Evolutionary conservation across 2,113 vertebrate species (phyloP).

Genomic region (Channa argus): DNA sequence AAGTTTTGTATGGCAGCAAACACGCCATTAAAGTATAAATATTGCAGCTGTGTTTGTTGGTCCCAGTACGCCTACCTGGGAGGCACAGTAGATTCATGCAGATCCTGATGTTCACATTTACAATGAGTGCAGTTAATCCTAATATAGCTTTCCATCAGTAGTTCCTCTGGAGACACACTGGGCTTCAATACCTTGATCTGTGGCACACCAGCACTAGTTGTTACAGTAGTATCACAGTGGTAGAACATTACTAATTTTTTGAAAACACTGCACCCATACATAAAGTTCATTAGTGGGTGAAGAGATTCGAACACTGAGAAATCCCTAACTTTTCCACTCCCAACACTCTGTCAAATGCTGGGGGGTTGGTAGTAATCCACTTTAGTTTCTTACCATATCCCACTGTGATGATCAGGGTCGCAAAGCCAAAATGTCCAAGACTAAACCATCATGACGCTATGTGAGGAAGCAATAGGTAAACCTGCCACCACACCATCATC

Average conservation of each 20-base stretch:
- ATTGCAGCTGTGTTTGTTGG: slow-evolving; percentile 43
- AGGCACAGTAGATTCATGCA: slow-evolving; percentile 29
- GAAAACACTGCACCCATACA: too few relatives aligned
- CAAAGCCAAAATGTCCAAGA: slow-evolving; percentile 6
- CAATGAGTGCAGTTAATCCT: slow-evolving; percentile 1
- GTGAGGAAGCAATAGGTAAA: neutral
- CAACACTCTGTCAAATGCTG: slow-evolving; percentile 6
- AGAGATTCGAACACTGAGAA: slow-evolving; percentile 13
- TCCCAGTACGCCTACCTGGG: slow-evolving; percentile 26
- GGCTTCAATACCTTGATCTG: neutral
- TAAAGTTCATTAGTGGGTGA: neutral
- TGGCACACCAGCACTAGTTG: slow-evolving; percentile 3
- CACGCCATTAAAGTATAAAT: slow-evolving; percentile 46
- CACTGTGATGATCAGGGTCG: neutral
- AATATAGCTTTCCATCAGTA: slow-evolving; percentile 13
- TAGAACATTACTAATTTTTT: neutral
- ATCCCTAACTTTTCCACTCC: slow-evolving; percentile 14
- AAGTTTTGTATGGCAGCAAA: slow-evolving; percentile 33
- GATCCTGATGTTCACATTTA: slow-evolving; percentile 37
- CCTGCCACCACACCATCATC: neutral
- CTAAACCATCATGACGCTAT: neutral
- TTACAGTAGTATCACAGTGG: neutral
- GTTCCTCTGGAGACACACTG: slow-evolving; percentile 23
- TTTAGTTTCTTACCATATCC: neutral
- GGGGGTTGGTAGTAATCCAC: neutral